These are phyloP conservation scores for Drosophila funebris DNA, from an alignment of 1,140 invertebrate species.

Conservation along the genomic window DNA sequence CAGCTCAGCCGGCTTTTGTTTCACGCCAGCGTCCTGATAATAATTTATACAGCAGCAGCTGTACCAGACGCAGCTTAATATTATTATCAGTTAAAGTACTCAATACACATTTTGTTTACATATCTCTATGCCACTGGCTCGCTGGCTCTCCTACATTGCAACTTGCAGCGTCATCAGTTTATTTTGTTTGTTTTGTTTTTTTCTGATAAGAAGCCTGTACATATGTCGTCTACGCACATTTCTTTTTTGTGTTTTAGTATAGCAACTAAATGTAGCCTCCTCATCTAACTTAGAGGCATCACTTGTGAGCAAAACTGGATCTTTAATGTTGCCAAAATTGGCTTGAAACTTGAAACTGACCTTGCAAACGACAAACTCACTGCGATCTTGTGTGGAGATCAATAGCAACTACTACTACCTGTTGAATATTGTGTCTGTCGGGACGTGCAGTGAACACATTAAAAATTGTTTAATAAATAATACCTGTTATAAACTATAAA, in stretches of 20 bases:
- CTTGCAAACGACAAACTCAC: constrained; percentile 5
- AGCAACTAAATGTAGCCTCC: constrained; percentile 1
- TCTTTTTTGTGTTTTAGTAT: not conserved
- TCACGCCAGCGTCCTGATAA: constrained; percentile 57
- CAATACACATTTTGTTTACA: constrained; percentile 44
- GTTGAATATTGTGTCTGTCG: constrained; percentile 6
- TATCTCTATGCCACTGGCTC: constrained; percentile 13
- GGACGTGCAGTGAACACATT: not conserved
- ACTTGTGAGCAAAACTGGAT: constrained; percentile 31
- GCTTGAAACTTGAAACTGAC: constrained; percentile 33
- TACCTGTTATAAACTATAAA: not conserved
- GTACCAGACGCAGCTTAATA: constrained; percentile 46
- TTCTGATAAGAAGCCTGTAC: not conserved
- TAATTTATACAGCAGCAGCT: constrained; percentile 75
- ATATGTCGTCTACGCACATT: not conserved
- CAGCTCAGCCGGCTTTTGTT: constrained; percentile 47
- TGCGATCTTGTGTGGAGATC: not conserved
- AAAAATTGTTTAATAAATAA: not conserved
- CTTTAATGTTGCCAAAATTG: constrained; percentile 34
- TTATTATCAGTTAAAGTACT: constrained; percentile 53
- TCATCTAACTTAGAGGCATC: not conserved
- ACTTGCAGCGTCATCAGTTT: constrained; percentile 22
- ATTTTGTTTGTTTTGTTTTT: no score
- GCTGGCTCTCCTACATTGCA: constrained; percentile 2
- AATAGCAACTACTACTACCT: constrained; percentile 17